phyloP scores from a whole-genome alignment of 2,113 vertebrate genomes.

The Rallus limicola region DNA sequence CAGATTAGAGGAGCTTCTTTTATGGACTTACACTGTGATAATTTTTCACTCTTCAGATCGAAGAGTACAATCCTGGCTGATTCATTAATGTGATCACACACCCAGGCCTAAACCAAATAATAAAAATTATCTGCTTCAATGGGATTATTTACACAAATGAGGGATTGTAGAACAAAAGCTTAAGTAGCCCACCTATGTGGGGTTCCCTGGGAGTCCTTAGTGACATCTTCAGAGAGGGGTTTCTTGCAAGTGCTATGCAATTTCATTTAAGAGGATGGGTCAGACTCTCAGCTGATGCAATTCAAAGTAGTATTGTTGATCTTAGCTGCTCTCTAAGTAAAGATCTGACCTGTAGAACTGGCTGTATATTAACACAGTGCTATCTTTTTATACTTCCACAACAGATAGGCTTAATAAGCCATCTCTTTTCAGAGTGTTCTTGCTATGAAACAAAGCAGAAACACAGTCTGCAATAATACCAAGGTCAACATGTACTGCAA shows the following conservation, averaged over 20 bases:
- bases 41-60: not conserved
- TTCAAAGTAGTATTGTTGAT: not conserved
- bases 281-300: not conserved
- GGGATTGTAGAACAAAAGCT: not conserved
- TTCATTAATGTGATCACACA: not conserved
- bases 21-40: not conserved
- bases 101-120: not conserved
- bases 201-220: not conserved
- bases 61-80: not conserved
- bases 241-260: not conserved
- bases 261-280: not conserved
- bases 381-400: not conserved
- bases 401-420: conserved; percentile 44
- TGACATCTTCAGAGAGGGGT: not conserved
- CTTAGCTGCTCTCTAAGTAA: not conserved
- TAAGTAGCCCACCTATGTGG: not conserved
- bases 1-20: not conserved
- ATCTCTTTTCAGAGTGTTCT: not conserved
- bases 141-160: not conserved
- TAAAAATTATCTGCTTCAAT: not conserved
- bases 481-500: conserved; percentile 19
- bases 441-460: conserved; percentile 1
- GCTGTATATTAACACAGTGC: not conserved
- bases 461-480: conserved; percentile 12
- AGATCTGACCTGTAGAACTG: not conserved